phyloP scores from a whole-genome alignment of 2,888 invertebrate species.

The Lottia gigantea region DNA sequence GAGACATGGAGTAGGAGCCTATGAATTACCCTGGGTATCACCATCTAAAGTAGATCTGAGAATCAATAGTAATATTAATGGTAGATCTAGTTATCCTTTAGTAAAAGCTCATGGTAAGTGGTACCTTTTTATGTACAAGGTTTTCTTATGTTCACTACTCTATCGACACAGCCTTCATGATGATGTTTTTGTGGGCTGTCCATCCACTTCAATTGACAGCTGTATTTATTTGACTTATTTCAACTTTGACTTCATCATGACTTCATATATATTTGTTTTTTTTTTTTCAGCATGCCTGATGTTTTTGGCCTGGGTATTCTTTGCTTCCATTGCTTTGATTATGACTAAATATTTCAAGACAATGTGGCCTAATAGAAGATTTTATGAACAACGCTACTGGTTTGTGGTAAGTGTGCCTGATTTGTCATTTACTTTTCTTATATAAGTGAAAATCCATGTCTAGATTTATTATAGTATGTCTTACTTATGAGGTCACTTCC shows the following conservation, averaged over 20 bases:
- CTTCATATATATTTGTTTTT: not conserved
- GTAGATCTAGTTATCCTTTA: slow-evolving; percentile 58
- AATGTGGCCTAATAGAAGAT: slow-evolving; percentile 68
- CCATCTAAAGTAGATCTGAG: slow-evolving; percentile 46
- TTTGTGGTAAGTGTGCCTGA: slow-evolving; percentile 66
- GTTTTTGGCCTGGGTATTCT: slow-evolving; percentile 68
- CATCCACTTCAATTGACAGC: too few relatives aligned
- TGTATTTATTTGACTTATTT: too few relatives aligned
- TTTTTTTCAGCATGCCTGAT: slow-evolving; percentile 63
- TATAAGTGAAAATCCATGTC: too few relatives aligned
- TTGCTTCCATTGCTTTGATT: slow-evolving; percentile 63
- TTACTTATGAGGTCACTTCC: too few relatives aligned
- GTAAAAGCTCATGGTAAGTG: slow-evolving; percentile 66
- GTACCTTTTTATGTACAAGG: too few relatives aligned
- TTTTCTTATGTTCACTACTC: too few relatives aligned
- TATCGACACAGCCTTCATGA: too few relatives aligned
- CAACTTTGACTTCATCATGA: too few relatives aligned
- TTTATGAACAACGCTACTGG: slow-evolving; percentile 66
- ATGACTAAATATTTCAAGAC: slow-evolving; percentile 68
- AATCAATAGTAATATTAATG: slow-evolving; percentile 38
- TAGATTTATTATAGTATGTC: too few relatives aligned
- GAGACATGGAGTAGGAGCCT: slow-evolving; percentile 49
- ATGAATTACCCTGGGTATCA: slow-evolving; percentile 51
- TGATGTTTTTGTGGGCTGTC: too few relatives aligned
- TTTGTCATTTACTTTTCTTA: too few relatives aligned